Conservation (phyloP, 2,888 invertebrate genomes). For the Bursaphelenchus okinawaensis region DNA sequence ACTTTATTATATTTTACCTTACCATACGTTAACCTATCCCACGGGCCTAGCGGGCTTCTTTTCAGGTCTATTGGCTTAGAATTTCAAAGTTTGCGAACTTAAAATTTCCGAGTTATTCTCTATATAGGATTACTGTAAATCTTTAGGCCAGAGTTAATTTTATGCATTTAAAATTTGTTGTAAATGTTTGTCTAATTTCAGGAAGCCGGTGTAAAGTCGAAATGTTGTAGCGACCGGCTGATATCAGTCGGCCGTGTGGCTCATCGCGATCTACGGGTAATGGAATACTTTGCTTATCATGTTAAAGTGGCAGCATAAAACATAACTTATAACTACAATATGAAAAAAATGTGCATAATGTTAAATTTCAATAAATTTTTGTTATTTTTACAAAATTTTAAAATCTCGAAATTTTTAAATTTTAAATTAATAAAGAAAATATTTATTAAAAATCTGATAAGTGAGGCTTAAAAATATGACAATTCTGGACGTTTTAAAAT, state of each 20-base stretch:
- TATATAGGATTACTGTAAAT: background rate
- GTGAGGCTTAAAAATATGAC: too few species aligned
- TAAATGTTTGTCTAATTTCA: slow-evolving; percentile 3
- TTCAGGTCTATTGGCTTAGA: too few species aligned
- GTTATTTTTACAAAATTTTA: slow-evolving; percentile 2
- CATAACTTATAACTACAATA: background rate
- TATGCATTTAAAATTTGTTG: too few species aligned
- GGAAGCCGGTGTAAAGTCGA: slow-evolving; percentile 17
- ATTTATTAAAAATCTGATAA: background rate
- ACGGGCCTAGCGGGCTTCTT: too few species aligned
- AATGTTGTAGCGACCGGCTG: slow-evolving; percentile 24
- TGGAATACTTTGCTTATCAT: slow-evolving; percentile 18
- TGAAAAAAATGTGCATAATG: background rate
- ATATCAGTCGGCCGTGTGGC: slow-evolving; percentile 23
- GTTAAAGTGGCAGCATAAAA: slow-evolving; percentile 11
- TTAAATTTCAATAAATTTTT: background rate
- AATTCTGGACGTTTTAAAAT: background rate
- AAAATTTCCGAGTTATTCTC: too few species aligned
- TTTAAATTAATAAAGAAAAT: background rate
- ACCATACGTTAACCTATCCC: too few species aligned
- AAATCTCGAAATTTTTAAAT: background rate
- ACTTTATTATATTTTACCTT: too few species aligned
- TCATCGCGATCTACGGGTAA: slow-evolving; percentile 25
- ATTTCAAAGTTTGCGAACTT: too few species aligned
- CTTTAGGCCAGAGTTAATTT: too few species aligned